Base-by-base conservation (phyloP, 2,113 vertebrate genomes). In the Tichodroma muraria region DNA sequence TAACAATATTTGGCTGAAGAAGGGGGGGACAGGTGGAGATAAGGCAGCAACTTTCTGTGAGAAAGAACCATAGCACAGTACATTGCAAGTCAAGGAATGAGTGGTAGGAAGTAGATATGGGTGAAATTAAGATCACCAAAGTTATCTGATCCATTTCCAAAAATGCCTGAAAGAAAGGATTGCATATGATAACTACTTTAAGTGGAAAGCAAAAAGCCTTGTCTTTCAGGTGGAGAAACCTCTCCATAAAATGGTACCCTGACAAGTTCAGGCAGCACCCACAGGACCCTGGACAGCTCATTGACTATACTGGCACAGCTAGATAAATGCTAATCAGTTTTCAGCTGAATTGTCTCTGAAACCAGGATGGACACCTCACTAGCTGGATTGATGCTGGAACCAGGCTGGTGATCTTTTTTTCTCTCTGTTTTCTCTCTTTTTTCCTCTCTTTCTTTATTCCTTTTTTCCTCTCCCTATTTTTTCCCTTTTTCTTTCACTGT, bases 321-420 rank as follows among this genome's bases (percentile, higher is more conserved):
- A 33, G 18, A 12, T 28, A 8, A 27, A 28, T 0, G 0, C 2
- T 47, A 6, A 56, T 31, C 35, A 64, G 21, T 80, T 23, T 37
- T 49, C 31, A 35, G 6, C 8, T 80, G 2, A 3, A 37, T 80
- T 49, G 17, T 31, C 17, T 40, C 57, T 64, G 35, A 49, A 42
- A 85, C 9, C 9, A 42, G 20, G 25, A 59, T 15, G 33, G 53
- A 70, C 16, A 56, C 17, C 57, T 54, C n/a, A 56, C 8, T 20
- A 77, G 8, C 9, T 33, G 37, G 31, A 50, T 3, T 35, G 11
- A 76, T 50, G 14, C 21, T 42, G 17, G 28, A 44, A 57, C 3
- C 15, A 50, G 3, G 17, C 8, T 22, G 21, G 2, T 35, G 30
- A 31, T 18, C 4, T 22, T 14, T 49, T 40, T 42, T 20, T 30